These are phyloP conservation scores for Agrotis puta DNA, from an alignment of 2,888 invertebrate species.

Conservation along the genomic window DNA sequence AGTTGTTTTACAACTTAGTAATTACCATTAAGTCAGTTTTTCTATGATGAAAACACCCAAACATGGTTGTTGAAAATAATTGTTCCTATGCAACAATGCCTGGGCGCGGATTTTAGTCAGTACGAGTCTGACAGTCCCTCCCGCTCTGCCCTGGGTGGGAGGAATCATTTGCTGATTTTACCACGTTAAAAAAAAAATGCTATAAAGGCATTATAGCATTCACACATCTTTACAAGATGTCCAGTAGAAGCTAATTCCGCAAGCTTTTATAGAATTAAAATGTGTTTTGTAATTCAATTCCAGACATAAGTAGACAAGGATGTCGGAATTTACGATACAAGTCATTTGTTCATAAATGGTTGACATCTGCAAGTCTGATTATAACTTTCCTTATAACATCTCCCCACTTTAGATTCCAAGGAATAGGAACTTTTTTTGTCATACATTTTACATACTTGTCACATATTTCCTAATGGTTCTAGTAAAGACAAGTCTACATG, in stretches of 20 bases:
- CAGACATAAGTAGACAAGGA: constrained; percentile 27
- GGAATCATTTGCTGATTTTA: too few relatives aligned
- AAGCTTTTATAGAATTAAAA: constrained; percentile 26
- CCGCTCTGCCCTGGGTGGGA: too few relatives aligned
- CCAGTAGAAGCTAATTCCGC: constrained; percentile 45
- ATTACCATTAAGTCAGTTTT: constrained; percentile 39
- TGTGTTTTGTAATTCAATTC: constrained; percentile 55
- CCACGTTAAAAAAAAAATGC: too few relatives aligned
- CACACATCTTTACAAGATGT: constrained; percentile 63
- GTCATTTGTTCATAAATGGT: constrained; percentile 58
- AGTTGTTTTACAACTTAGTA: too few relatives aligned
- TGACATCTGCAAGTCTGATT: constrained; percentile 59
- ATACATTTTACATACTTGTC: constrained; percentile 40
- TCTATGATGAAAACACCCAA: constrained; percentile 58
- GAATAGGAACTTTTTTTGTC: constrained; percentile 39
- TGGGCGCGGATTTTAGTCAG: too few relatives aligned
- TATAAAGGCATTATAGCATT: too few relatives aligned
- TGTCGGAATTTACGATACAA: constrained; percentile 64
- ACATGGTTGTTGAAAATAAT: constrained; percentile 48
- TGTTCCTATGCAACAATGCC: constrained; percentile 55
- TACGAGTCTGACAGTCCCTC: too few relatives aligned
- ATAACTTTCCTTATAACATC: constrained; percentile 43
- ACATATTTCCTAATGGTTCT: constrained; percentile 54
- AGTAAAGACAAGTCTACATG: constrained; percentile 29
- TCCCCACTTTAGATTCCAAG: constrained; percentile 44